Percentiles rank a stretch among this genome's conserved stretches.
phyloP scores from a whole-genome alignment of 1,140 invertebrate genomes.

The Atta colombica region DNA sequence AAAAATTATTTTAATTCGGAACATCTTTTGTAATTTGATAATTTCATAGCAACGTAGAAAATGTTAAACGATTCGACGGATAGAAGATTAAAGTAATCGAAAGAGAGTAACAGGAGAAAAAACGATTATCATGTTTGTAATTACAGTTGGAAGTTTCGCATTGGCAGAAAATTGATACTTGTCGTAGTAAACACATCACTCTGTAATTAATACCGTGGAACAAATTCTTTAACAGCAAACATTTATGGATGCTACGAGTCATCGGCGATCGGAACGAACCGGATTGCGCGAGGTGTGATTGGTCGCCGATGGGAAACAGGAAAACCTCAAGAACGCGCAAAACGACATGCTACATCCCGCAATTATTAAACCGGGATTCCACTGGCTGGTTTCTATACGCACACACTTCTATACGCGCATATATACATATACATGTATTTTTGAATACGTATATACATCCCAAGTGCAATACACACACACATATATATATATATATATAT shows the following conservation, averaged over 20 bases:
- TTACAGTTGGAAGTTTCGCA: no score
- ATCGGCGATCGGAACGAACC: slow-evolving; percentile 38
- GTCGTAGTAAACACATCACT: not conserved
- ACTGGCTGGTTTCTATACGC: slow-evolving; percentile 17
- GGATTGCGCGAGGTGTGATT: slow-evolving; percentile 16
- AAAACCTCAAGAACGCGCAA: slow-evolving; percentile 20
- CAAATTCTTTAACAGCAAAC: not conserved
- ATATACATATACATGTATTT: not conserved
- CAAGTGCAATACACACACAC: no score
- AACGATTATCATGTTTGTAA: not conserved
- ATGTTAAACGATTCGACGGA: not conserved
- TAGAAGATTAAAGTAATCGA: not conserved
- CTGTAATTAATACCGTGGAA: not conserved
- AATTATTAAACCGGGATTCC: slow-evolving; percentile 24
- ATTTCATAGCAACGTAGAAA: not conserved
- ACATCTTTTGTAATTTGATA: not conserved
- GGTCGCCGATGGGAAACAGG: slow-evolving; percentile 7
- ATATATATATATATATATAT: not conserved
- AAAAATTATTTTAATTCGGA: not conserved
- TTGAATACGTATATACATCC: not conserved
- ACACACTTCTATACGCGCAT: not conserved
- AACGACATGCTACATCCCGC: slow-evolving; percentile 28
- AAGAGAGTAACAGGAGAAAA: not conserved
- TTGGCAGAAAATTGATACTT: not conserved
- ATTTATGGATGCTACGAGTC: not conserved